Evolutionary conservation across 2,113 vertebrate species (phyloP).

Genomic region (Raphicerus campestris): DNA sequence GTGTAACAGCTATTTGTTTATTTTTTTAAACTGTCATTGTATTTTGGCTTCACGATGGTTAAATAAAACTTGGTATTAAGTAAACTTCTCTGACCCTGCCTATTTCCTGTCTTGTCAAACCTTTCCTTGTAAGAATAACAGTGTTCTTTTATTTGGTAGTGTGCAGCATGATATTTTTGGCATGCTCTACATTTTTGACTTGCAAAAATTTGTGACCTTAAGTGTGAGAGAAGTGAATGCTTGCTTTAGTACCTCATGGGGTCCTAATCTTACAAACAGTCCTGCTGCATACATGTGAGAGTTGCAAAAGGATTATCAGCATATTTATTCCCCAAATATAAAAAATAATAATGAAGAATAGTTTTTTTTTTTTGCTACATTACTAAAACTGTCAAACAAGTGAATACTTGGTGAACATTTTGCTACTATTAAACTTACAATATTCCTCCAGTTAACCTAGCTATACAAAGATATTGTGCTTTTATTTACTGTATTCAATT

Average conservation of each 20-base stretch:
- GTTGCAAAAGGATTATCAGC: constrained; percentile 66
- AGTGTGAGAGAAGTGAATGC: constrained; percentile 79
- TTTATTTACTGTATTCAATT: not conserved
- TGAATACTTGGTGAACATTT: not conserved
- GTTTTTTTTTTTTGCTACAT: not conserved
- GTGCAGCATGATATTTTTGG: constrained; percentile 84
- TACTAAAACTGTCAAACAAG: not conserved
- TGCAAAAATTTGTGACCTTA: constrained; percentile 84
- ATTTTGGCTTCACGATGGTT: constrained; percentile 80
- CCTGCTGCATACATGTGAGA: constrained; percentile 7
- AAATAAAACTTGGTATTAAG: constrained; percentile 78
- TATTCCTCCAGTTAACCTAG: not conserved
- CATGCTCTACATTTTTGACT: constrained; percentile 79
- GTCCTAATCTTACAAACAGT: constrained; percentile 68
- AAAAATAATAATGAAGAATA: not conserved
- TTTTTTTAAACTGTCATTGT: constrained; percentile 73
- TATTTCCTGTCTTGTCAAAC: constrained; percentile 84
- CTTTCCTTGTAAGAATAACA: constrained; percentile 86
- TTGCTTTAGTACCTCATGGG: constrained; percentile 73
- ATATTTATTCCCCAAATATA: constrained; percentile 52
- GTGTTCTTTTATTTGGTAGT: constrained; percentile 84
- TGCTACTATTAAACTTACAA: not conserved
- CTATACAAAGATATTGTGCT: not conserved
- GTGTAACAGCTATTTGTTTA: constrained; percentile 58
- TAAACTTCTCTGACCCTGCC: constrained; percentile 80